These are phyloP conservation scores for Sylvia atricapilla DNA, from an alignment of 2,113 vertebrate genomes.

Conservation along the genomic window DNA sequence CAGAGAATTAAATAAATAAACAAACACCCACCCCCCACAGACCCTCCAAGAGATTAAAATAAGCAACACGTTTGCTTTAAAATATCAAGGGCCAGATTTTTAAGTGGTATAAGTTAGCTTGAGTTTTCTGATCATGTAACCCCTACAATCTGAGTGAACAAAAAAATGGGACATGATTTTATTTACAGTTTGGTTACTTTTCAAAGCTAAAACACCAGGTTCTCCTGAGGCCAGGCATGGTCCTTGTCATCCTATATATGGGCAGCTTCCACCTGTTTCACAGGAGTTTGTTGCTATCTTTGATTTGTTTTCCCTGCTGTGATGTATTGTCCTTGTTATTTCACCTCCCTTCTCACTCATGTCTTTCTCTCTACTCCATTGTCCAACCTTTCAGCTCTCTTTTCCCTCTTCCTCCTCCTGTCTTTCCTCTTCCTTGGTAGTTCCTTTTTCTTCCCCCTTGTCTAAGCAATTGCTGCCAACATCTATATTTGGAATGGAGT, in stretches of 20 bases:
- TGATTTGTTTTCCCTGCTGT: neutral
- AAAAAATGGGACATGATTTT: neutral
- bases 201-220: neutral
- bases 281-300: neutral
- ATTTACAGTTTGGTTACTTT: slow-evolving; percentile 22
- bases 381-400: neutral
- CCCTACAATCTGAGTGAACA: neutral
- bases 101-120: neutral
- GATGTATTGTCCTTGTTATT: neutral
- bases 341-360: neutral
- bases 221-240: neutral
- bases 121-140: neutral
- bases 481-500: slow-evolving; percentile 69
- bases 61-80: slow-evolving; percentile 2
- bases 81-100: neutral
- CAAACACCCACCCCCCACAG: neutral
- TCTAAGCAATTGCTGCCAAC: slow-evolving; percentile 56
- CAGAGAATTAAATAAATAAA: neutral
- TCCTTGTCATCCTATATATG: neutral
- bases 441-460: slow-evolving; percentile 54
- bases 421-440: slow-evolving; percentile 47
- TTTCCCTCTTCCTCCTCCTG: neutral
- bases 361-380: neutral
- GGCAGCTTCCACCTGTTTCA: neutral
- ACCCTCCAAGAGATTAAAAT: neutral